Conservation (phyloP, 2,113 vertebrate species). For the Spea bombifrons region DNA sequence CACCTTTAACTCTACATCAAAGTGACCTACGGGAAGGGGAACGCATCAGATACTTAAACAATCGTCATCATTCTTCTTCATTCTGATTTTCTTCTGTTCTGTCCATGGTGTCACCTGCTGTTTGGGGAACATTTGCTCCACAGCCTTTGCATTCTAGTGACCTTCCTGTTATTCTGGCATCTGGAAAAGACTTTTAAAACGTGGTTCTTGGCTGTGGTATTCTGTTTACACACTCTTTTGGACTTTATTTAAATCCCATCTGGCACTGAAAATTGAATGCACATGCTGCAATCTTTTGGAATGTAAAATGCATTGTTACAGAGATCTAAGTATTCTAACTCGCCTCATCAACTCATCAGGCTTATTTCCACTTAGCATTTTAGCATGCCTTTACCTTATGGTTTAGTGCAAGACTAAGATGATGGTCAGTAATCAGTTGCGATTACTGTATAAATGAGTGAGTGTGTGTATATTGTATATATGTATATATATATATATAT, state of each 20-base stretch:
- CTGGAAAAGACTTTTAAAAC: slow-evolving; percentile 44
- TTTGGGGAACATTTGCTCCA: slow-evolving; percentile 40
- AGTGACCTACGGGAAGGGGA: not conserved
- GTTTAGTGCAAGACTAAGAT: too few species aligned
- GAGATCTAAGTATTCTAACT: not conserved
- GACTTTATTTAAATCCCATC: slow-evolving; percentile 3
- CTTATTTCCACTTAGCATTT: slow-evolving; percentile 10
- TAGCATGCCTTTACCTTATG: not conserved
- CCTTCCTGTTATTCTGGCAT: slow-evolving; percentile 45
- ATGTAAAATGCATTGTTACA: slow-evolving; percentile 2
- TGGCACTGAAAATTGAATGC: slow-evolving; percentile 32
- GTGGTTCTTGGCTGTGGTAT: slow-evolving; percentile 38
- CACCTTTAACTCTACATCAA: slow-evolving; percentile 23
- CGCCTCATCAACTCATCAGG: not conserved
- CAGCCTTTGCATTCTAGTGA: slow-evolving; percentile 39
- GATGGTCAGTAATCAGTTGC: too few species aligned
- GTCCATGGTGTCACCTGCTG: not conserved
- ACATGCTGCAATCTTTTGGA: not conserved
- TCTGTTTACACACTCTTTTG: slow-evolving; percentile 29
- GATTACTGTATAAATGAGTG: too few species aligned
- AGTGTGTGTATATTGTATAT: too few species aligned
- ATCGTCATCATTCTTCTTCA: not conserved
- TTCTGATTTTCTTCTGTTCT: not conserved
- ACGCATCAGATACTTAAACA: not conserved
- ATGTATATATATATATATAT: too few species aligned